Evolutionary conservation across 2,113 vertebrate genomes (phyloP).

Genomic region (Apodemus sylvaticus): DNA sequence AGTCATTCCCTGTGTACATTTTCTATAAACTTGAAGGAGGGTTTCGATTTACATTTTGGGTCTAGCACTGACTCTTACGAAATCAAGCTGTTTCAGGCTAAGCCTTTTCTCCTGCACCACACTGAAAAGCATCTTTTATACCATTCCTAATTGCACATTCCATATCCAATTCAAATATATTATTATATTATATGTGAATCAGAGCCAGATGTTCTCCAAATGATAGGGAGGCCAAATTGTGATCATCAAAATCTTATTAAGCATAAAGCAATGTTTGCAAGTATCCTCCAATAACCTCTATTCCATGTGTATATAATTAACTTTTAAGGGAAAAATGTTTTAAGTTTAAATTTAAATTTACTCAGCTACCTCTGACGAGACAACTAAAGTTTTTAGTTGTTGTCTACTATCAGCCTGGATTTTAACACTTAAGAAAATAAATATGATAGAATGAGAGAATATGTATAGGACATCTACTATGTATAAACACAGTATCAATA

Average conservation of each 20-base stretch:
- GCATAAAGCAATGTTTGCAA: background rate
- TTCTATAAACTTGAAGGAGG: background rate
- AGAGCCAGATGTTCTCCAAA: background rate
- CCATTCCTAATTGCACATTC: background rate
- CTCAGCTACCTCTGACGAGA: background rate
- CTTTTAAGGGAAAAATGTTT: background rate
- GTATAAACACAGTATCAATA: background rate
- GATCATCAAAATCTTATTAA: background rate
- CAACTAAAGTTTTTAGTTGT: background rate
- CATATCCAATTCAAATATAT: background rate
- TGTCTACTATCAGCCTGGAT: background rate
- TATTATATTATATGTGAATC: background rate
- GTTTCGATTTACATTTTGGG: background rate
- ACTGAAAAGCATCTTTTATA: background rate
- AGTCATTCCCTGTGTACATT: background rate
- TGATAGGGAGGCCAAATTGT: background rate
- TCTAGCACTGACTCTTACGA: background rate
- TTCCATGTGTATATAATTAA: background rate
- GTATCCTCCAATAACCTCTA: background rate
- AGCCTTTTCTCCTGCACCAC: background rate
- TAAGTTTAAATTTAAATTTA: conserved; percentile 38
- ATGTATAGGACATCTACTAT: background rate
- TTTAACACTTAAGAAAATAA: background rate
- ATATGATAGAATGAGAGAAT: background rate
- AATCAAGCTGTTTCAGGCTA: background rate